A percentile compares a stretch with the other conserved stretches of the same genome.
Conservation (phyloP, 2,797 vertebrate species). For the Oreochromis grahami region DNA sequence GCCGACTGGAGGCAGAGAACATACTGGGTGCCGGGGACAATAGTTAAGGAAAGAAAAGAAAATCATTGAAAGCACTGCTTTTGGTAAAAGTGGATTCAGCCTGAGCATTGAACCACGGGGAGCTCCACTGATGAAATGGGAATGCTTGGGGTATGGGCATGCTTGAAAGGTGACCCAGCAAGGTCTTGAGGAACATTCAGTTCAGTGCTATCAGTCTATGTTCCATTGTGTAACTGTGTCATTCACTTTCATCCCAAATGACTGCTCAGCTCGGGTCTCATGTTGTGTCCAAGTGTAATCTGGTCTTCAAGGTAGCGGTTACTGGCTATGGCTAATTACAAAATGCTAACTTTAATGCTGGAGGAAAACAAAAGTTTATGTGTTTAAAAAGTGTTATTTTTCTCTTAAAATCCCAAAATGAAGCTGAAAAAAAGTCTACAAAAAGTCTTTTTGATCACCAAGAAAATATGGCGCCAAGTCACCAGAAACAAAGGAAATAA, state of each 20-base stretch:
- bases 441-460: background rate
- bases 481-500: background rate
- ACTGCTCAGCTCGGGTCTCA: background rate
- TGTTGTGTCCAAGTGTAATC: background rate
- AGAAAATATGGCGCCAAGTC: background rate
- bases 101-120: constrained; percentile 22
- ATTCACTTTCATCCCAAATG: background rate
- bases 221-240: background rate
- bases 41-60: background rate
- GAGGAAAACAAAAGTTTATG: background rate
- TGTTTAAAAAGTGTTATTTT: accelerated
- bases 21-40: constrained; percentile 12
- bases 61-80: background rate
- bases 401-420: background rate
- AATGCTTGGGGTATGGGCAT: constrained; percentile 1
- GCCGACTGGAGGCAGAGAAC: background rate
- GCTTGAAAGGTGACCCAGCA: constrained; percentile 40
- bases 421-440: background rate
- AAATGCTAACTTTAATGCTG: background rate
- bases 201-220: background rate
- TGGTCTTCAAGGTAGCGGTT: background rate
- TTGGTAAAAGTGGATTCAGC: constrained; percentile 31
- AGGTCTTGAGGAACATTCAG: constrained; percentile 21
- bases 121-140: constrained; percentile 17
- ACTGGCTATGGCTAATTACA: background rate